These are phyloP conservation scores for Psittacula derbiana DNA, from an alignment of 2,797 vertebrate genomes.

Conservation along the genomic window DNA sequence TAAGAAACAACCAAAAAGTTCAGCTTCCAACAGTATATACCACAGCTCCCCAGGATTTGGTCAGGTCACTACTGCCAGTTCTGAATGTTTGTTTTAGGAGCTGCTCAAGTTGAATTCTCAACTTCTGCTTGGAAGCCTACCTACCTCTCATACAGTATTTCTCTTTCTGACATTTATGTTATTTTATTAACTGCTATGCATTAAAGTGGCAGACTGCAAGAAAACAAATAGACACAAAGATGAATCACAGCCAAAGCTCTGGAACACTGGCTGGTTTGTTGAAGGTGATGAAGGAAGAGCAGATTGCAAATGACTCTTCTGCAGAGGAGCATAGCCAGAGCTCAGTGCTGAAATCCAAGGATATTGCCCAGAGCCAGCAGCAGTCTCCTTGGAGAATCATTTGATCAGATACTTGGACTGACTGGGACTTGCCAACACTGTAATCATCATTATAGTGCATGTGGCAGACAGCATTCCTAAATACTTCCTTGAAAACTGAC, in stretches of 20 bases:
- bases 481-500: background rate
- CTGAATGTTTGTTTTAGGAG: background rate
- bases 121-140: background rate
- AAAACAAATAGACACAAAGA: slow-evolving; percentile 9
- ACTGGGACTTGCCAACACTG: background rate
- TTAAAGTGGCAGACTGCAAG: background rate
- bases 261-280: background rate
- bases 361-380: background rate
- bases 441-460: background rate
- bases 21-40: background rate
- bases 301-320: background rate
- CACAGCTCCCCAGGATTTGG: background rate
- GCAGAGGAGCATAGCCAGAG: background rate
- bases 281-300: slow-evolving; percentile 33
- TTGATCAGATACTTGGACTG: background rate
- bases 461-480: background rate
- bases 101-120: background rate
- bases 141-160: background rate
- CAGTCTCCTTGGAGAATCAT: background rate
- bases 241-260: slow-evolving; percentile 12
- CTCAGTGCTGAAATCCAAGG: background rate
- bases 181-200: slow-evolving; percentile 19
- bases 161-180: slow-evolving; percentile 1
- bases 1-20: background rate
- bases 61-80: background rate